Percentiles rank a stretch among this genome's conserved stretches.
phyloP scores from a whole-genome alignment of 2,888 invertebrate genomes.

The Steromphala cineraria region DNA sequence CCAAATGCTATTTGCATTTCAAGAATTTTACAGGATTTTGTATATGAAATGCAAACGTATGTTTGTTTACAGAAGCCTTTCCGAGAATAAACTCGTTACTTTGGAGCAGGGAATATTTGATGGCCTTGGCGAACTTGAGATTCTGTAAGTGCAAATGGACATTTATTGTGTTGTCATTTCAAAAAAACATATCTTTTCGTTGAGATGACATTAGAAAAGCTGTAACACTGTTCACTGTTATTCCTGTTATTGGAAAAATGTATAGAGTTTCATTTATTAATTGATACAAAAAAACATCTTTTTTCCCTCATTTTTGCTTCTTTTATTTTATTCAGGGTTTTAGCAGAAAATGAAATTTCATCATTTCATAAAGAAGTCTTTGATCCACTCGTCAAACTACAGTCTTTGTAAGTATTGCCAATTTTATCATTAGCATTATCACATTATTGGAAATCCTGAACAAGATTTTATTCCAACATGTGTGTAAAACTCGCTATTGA shows the following conservation, averaged over 20 bases:
- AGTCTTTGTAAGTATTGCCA: constrained; percentile 24
- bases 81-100: constrained; percentile 8
- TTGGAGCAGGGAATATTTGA: constrained; percentile 25
- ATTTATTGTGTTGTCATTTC: not conserved
- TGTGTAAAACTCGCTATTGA: no score
- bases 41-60: no score
- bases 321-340: constrained; percentile 3
- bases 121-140: constrained; percentile 12
- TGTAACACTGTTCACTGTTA: not conserved
- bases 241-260: no score
- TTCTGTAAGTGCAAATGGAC: constrained; percentile 19
- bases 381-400: not conserved
- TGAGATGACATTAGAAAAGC: not conserved
- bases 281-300: not conserved
- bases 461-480: no score
- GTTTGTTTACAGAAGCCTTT: constrained; percentile 14
- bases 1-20: no score
- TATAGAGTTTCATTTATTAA: not conserved
- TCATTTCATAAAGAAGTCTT: not conserved
- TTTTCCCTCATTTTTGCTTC: no score
- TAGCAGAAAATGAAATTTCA: constrained; percentile 12
- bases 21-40: no score
- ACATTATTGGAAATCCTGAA: not conserved
- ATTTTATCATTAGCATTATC: not conserved
- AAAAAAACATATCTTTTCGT: not conserved